phyloP scores from a whole-genome alignment of 1,140 invertebrate genomes.

The Zaprionus gabonicus region DNA sequence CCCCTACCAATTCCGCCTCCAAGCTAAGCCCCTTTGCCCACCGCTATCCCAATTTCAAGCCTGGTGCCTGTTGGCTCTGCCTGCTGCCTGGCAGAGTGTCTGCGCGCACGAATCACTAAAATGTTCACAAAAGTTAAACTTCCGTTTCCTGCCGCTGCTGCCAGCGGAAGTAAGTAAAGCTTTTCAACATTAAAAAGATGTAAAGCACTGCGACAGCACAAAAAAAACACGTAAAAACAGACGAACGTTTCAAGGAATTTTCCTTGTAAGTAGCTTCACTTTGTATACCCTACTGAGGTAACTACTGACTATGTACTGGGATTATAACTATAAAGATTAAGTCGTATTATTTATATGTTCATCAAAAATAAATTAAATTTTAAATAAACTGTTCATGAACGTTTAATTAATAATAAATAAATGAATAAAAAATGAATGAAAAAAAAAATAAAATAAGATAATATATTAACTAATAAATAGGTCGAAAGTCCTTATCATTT shows the following conservation, averaged over 20 bases:
- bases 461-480: no score
- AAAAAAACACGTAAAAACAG: constrained; percentile 31
- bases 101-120: constrained; percentile 79
- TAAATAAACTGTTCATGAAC: no score
- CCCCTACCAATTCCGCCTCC: background rate
- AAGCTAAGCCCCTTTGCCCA: constrained; percentile 1
- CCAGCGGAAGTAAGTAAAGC: constrained; percentile 78
- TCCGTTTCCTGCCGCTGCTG: constrained; percentile 72
- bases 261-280: background rate
- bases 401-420: no score
- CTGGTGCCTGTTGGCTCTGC: background rate
- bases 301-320: background rate
- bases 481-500: no score
- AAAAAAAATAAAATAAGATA: no score
- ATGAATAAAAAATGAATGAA: no score
- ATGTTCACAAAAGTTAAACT: constrained; percentile 82
- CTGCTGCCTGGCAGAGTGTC: constrained; percentile 46
- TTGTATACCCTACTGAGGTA: constrained; percentile 24
- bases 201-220: constrained; percentile 71
- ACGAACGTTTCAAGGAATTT: constrained; percentile 10
- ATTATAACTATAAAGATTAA: no score
- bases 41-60: constrained; percentile 6
- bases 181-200: constrained; percentile 83
- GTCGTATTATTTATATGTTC: no score
- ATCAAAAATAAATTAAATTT: no score